A percentile compares a stretch with the other conserved stretches of the same genome.
Conservation (phyloP, 2,797 vertebrate genomes). For the Allobates femoralis region DNA sequence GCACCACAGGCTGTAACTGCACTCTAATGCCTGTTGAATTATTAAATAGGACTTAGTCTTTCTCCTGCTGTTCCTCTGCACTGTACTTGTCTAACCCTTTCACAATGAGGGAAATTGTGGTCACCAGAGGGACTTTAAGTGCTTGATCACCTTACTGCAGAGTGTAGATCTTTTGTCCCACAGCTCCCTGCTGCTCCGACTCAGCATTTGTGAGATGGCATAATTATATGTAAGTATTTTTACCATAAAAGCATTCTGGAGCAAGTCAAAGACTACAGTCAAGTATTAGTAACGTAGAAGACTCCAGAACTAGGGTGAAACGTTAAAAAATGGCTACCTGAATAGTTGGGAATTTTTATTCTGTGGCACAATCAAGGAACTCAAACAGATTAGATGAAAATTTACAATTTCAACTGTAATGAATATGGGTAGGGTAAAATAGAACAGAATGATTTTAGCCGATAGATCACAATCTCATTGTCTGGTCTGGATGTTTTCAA, state of each 20-base stretch:
- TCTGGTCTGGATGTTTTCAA: too few species aligned
- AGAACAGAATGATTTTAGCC: too few species aligned
- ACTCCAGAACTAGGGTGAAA: too few species aligned
- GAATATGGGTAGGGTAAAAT: too few species aligned
- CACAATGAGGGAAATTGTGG: slow-evolving; percentile 53
- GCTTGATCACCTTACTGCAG: slow-evolving; percentile 55
- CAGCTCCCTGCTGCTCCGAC: slow-evolving; percentile 22
- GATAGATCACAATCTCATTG: too few species aligned
- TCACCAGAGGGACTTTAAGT: slow-evolving; percentile 32
- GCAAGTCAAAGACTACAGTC: background rate
- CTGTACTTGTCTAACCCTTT: slow-evolving; percentile 64
- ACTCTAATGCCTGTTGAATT: slow-evolving; percentile 75
- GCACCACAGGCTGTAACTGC: slow-evolving; percentile 68
- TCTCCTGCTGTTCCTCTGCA: slow-evolving; percentile 56
- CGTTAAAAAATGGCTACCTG: background rate
- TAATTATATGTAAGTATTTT: slow-evolving; percentile 2
- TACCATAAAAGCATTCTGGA: slow-evolving; percentile 4
- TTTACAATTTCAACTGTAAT: too few species aligned
- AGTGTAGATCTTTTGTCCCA: slow-evolving; percentile 33
- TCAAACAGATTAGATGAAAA: too few species aligned
- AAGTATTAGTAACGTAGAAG: background rate
- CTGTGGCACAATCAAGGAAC: too few species aligned
- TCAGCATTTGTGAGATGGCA: slow-evolving; percentile 41
- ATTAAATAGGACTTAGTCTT: slow-evolving; percentile 68
- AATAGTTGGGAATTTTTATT: background rate